A percentile compares a stretch with the other conserved stretches of the same genome.
phyloP scores from a whole-genome alignment of 2,888 invertebrate species.

The Aphrophora alni region DNA sequence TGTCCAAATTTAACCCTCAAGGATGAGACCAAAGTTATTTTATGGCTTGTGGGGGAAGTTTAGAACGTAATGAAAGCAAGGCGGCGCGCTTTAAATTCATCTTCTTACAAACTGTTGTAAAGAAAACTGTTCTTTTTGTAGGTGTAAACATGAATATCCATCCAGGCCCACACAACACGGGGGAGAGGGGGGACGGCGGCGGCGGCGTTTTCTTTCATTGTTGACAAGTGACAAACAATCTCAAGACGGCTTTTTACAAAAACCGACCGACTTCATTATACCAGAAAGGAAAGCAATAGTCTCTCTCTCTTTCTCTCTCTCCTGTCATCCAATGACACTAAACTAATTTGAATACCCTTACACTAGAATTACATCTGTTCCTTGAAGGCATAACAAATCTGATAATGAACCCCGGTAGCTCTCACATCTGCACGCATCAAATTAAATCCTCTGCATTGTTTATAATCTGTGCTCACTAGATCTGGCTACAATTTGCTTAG shows the following conservation, averaged over 20 bases:
- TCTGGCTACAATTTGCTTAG: neutral
- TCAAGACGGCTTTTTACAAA: neutral
- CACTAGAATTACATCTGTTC: neutral
- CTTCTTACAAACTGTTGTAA: neutral
- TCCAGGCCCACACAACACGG: neutral
- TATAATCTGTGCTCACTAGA: neutral
- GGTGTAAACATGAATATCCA: neutral
- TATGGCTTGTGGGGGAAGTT: neutral
- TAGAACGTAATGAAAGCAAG: too few relatives aligned
- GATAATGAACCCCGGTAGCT: neutral
- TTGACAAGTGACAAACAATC: constrained; percentile 9
- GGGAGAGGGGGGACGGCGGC: neutral
- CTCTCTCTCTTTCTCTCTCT: too few relatives aligned
- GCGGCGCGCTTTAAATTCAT: neutral
- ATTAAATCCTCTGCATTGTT: neutral
- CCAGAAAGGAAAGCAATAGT: neutral
- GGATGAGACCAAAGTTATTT: neutral
- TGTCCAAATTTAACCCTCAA: too few relatives aligned
- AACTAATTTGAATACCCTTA: neutral
- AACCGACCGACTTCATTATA: neutral
- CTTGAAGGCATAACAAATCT: neutral
- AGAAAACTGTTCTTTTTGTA: neutral
- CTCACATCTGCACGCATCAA: neutral
- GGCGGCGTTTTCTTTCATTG: neutral
- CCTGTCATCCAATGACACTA: neutral